Conservation (phyloP, 2,113 vertebrate genomes). For the Gulo gulo region DNA sequence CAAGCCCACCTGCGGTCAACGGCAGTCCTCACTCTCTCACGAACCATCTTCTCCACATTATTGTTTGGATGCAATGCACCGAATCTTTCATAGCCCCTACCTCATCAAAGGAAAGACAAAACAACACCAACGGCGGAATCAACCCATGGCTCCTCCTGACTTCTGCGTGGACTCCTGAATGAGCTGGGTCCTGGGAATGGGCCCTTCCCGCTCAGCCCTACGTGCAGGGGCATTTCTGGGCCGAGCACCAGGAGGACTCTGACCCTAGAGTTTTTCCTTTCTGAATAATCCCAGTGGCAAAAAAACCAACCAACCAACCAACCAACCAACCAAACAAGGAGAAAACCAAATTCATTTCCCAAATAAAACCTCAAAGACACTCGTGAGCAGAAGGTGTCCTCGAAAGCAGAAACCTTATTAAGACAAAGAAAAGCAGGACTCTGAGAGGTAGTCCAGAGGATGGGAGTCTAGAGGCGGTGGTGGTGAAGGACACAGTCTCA, state of each 20-base stretch:
- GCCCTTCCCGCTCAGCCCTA: too few species aligned
- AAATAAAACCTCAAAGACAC: not conserved
- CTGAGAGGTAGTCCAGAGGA: rapidly evolving
- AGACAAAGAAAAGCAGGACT: not conserved
- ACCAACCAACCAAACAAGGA: not conserved
- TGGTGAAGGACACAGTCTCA: not conserved
- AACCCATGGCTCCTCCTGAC: rapidly evolving
- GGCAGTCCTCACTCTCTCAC: not conserved
- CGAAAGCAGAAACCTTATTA: not conserved
- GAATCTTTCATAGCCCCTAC: not conserved
- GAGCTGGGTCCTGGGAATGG: rapidly evolving
- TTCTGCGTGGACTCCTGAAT: rapidly evolving
- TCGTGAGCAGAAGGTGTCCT: not conserved
- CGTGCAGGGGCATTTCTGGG: too few species aligned
- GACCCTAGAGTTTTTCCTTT: not conserved
- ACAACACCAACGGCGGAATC: rapidly evolving
- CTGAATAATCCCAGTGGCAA: not conserved
- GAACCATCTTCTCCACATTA: not conserved
- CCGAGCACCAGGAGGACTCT: not conserved
- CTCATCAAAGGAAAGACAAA: not conserved
- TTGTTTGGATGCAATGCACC: too few species aligned
- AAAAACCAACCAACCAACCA: too few species aligned
- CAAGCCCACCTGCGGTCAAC: not conserved
- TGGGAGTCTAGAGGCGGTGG: rapidly evolving
- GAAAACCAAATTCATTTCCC: not conserved